Percentiles rank a stretch among this genome's conserved stretches.
phyloP scores from a whole-genome alignment of 2,888 invertebrate species.

The Erannis defoliaria region DNA sequence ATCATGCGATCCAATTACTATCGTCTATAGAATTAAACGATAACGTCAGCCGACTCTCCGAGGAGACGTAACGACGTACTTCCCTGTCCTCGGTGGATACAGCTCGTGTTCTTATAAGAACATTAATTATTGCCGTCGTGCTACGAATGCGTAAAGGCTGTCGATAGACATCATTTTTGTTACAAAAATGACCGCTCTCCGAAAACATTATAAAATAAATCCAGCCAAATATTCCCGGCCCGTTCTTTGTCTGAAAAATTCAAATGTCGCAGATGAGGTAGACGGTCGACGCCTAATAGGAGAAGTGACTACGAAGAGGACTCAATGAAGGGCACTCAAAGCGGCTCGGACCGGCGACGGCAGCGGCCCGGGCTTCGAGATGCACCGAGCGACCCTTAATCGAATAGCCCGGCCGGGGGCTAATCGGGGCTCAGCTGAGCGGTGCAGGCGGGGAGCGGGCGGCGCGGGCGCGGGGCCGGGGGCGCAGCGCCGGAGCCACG shows the following conservation, averaged over 20 bases:
- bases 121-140: background rate
- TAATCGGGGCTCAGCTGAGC: constrained; percentile 85
- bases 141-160: background rate
- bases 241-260: constrained; percentile 48
- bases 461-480: constrained; percentile 47
- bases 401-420: constrained; percentile 83
- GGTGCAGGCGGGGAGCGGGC: constrained; percentile 65
- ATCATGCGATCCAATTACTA: constrained; percentile 60
- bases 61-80: constrained; percentile 62
- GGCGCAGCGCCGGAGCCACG: constrained; percentile 82
- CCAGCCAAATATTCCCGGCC: constrained; percentile 35
- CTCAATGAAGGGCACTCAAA: constrained; percentile 77
- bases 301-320: constrained; percentile 71
- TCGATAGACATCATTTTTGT: constrained; percentile 9
- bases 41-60: constrained; percentile 61
- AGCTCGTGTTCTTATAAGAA: constrained; percentile 13
- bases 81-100: constrained; percentile 21
- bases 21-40: constrained; percentile 61
- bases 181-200: constrained; percentile 7
- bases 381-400: constrained; percentile 83
- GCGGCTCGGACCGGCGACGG: constrained; percentile 55
- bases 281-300: constrained; percentile 62
- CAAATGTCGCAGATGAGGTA: constrained; percentile 50
- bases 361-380: constrained; percentile 57
- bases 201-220: constrained; percentile 18